Conservation (phyloP, 2,113 vertebrate species). For the Agelaius tricolor region DNA sequence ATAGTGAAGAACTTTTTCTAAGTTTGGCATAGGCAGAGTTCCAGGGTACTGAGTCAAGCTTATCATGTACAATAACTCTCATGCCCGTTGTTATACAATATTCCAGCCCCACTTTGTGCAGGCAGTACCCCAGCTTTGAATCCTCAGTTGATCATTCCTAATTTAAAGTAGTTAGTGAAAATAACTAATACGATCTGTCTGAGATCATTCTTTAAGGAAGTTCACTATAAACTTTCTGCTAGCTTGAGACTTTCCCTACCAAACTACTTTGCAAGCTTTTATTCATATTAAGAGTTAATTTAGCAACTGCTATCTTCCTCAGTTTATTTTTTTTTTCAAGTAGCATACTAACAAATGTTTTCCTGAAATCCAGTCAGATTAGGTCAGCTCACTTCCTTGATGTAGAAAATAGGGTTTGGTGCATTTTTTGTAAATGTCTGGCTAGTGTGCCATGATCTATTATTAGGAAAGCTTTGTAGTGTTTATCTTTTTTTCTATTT, state of each 20-base stretch:
- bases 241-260: neutral
- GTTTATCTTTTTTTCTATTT: neutral
- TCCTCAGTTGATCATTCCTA: neutral
- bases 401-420: neutral
- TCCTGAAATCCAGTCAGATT: conserved; percentile 1
- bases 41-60: neutral
- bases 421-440: neutral
- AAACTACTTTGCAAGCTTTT: neutral
- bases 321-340: neutral
- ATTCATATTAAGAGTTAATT: neutral
- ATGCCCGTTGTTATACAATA: neutral
- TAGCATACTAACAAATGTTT: neutral
- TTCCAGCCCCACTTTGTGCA: neutral
- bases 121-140: neutral
- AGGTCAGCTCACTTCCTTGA: neutral
- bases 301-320: neutral
- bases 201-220: neutral
- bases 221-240: neutral
- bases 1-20: neutral
- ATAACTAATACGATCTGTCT: neutral
- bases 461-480: neutral
- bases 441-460: neutral
- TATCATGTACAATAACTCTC: neutral
- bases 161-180: neutral
- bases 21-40: neutral